Evolutionary conservation across 2,888 invertebrate genomes (phyloP).

Genomic region (Tipula helvola): DNA sequence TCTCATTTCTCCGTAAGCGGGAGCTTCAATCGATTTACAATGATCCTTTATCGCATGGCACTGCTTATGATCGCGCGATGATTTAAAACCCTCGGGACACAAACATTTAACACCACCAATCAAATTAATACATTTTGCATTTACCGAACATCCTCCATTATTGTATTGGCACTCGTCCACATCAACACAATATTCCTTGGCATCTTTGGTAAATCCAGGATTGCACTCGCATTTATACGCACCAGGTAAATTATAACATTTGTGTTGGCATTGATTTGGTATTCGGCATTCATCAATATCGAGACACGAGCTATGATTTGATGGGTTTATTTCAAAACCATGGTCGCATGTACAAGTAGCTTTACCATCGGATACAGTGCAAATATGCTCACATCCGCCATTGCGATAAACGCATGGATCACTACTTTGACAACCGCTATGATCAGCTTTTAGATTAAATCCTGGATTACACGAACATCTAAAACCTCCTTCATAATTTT

Average conservation of each 20-base stretch:
- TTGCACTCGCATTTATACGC: constrained; percentile 48
- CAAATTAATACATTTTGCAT: constrained; percentile 35
- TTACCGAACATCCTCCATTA: constrained; percentile 30
- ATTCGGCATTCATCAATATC: constrained; percentile 35
- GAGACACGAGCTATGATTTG: constrained; percentile 22
- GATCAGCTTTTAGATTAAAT: constrained; percentile 22
- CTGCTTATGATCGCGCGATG: constrained; percentile 23
- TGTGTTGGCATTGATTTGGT: constrained; percentile 34
- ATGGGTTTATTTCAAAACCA: constrained; percentile 30
- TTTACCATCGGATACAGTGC: constrained; percentile 18
- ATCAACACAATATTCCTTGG: constrained; percentile 39
- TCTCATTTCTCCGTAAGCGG: constrained; percentile 28
- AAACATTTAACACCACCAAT: constrained; percentile 39
- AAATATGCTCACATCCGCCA: constrained; percentile 43
- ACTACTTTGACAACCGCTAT: constrained; percentile 30
- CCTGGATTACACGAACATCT: constrained; percentile 40
- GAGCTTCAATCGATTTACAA: constrained; percentile 27
- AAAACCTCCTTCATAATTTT: constrained; percentile 41
- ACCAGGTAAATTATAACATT: constrained; percentile 38
- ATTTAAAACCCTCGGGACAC: constrained; percentile 34
- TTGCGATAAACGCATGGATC: constrained; percentile 37
- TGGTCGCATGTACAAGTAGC: constrained; percentile 33
- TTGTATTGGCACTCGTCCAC: constrained; percentile 40
- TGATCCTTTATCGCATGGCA: constrained; percentile 25
- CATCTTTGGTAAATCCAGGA: constrained; percentile 38